These are phyloP conservation scores for Geodia barretti DNA, from an alignment of 37 sponge, comb jelly and placozoan species.

Conservation along the genomic window DNA sequence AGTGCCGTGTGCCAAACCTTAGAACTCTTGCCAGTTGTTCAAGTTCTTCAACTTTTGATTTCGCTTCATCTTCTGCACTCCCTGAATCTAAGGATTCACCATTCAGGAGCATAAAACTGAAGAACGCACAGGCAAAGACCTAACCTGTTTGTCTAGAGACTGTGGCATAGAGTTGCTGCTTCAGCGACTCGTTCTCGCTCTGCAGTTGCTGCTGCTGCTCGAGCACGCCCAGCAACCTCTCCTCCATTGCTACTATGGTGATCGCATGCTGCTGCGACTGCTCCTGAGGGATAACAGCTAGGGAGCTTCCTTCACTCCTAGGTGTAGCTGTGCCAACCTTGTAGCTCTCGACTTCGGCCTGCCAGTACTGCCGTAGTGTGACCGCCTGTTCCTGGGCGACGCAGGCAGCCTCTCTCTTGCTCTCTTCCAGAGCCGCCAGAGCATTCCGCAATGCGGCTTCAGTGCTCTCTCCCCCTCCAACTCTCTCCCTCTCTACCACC, in stretches of 20 bases:
- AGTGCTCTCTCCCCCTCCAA: not conserved
- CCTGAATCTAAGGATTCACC: not conserved
- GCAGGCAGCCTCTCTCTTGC: not conserved
- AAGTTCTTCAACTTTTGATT: not conserved
- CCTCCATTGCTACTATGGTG: constrained; percentile 77
- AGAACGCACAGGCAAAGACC: no score
- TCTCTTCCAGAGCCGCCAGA: not conserved
- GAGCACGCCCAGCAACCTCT: constrained; percentile 60
- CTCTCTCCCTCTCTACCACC: not conserved
- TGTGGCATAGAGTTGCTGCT: not conserved
- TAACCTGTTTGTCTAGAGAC: not conserved
- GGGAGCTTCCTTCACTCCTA: not conserved
- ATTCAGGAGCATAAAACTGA: not conserved
- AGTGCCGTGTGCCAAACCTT: not conserved
- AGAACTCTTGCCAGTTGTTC: not conserved
- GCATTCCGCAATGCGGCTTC: not conserved
- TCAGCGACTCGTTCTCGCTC: constrained; percentile 21
- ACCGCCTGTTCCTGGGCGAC: constrained; percentile 1
- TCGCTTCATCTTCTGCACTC: not conserved
- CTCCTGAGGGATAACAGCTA: constrained; percentile 16
- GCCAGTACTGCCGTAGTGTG: not conserved
- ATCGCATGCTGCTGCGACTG: constrained; percentile 70
- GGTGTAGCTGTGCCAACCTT: constrained; percentile 7
- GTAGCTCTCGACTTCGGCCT: constrained; percentile 6
- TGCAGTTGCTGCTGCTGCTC: constrained; percentile 9